Evolutionary conservation across 2,888 invertebrate species (phyloP), one percentile per base, ranked within the genome.

Genomic region (Lypha dubia): DNA sequence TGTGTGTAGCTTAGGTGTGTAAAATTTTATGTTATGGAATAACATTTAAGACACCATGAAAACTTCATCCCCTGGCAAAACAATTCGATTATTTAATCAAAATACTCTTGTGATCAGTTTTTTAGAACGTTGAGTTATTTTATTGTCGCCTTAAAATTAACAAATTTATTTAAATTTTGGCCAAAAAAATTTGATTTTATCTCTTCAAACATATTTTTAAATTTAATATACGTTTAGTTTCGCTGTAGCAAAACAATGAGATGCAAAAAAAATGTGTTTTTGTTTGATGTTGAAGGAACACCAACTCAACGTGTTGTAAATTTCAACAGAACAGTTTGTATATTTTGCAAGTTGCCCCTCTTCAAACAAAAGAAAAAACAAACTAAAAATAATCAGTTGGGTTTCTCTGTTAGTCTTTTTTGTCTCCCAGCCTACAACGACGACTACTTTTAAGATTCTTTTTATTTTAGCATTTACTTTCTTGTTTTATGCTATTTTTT

Each of bases 301-400:
- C 13, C 28, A 80, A 73, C 71, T 67, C 62, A 84, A 84, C 73
- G 76, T 84, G 76, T 84, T 76, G 80, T 80, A 84, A 84, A 76
- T 84, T 80, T 80, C 76, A 49, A 68, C 73, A 68, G 71, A 80
- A 77, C 53, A 73, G 80, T 80, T 80, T 80, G 84, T 77, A 53
- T 80, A 76, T 60, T 70, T 68, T 67, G 38, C 60, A 51, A 80
- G 46, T 60, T n/a, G n/a, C 65, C 70, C 70, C 77, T 67, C 67
- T 58, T 65, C 7, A 32, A 77, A 24, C 62, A 28, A n/a, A n/a
- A n/a, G n/a, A n/a, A n/a, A n/a, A n/a, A n/a, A n/a, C n/a, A n/a
- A n/a, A 17, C 53, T 17, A 44, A 67, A 76, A 68, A 76, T 63
- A 56, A 70, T 74, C 71, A 56, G 75, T 62, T 49, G 44, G 71